Base-by-base conservation (phyloP, 2,888 invertebrate genomes). In the Drosophila sordidula region DNA sequence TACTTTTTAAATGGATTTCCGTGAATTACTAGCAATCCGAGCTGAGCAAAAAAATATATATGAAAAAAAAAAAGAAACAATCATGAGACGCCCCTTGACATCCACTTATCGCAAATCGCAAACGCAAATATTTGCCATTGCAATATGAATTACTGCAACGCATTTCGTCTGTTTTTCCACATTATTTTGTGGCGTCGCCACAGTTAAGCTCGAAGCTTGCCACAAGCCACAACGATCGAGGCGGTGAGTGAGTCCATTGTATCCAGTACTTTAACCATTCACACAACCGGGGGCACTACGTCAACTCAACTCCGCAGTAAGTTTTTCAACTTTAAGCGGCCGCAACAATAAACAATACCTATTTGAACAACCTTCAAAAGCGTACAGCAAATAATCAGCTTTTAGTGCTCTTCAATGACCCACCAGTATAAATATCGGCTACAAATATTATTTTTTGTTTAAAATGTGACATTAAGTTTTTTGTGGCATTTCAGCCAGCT, bases 51-150 rank as follows among this genome's bases (percentile, higher is more conserved):
- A 41, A 34, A 32, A 25, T 25, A 34, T 41, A 56, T 44, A 29
- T 44, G 16, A 9, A 29, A 34, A 9, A 14, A 34, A 46, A 25
- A 9, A 14, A 34, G 41, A 16, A 6, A 16, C 42, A 4, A 12
- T 4, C 34, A 34, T 51, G 69, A 70, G 58, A 75, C 71, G 75
- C 80, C 81, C 82, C 82, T 77, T 80, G 82, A 82, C 82, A 82
- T 70, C 70, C 83, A 78, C 83, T 82, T 82, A 86, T 82, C 82
- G 65, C 78, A 46, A 62, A 22, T 66, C 36, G 49, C 58, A 62
- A 41, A 29, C 63, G 55, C 61, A 65, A 72, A 58, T 68, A 54
- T 54, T 72, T 63, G 49, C 54, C 57, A 65, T 29, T 65, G 57
- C 65, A 67, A 67, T 42, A 38, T 47, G 18, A 67, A 65, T 51